Conservation (phyloP, 2,888 invertebrate species). For the Epinotia bilunana region DNA sequence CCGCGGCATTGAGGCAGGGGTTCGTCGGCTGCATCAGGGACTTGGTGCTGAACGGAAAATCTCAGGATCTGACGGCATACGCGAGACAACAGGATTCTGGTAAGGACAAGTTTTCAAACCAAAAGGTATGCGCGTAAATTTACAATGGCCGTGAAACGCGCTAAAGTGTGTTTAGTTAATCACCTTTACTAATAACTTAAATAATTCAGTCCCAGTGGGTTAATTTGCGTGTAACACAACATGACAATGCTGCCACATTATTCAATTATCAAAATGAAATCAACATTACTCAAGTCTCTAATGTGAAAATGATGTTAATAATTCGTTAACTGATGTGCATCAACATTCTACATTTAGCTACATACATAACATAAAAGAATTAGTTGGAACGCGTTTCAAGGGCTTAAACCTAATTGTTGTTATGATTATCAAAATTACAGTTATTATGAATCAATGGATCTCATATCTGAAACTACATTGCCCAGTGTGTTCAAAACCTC, state of each 20-base stretch:
- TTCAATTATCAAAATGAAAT: constrained; percentile 9
- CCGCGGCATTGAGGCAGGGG: constrained; percentile 93
- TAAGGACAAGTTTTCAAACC: constrained; percentile 64
- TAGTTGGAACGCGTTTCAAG: background rate
- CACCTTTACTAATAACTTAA: background rate
- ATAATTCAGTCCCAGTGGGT: background rate
- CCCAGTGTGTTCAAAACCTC: too few species aligned
- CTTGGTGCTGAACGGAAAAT: constrained; percentile 93
- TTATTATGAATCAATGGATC: background rate
- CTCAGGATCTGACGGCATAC: constrained; percentile 94
- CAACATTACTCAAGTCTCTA: background rate
- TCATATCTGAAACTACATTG: background rate
- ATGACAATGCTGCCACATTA: background rate
- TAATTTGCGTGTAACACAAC: background rate
- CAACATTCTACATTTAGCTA: background rate
- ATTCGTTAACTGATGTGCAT: background rate
- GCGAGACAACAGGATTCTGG: constrained; percentile 96
- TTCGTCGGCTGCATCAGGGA: constrained; percentile 98
- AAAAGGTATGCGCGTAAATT: background rate
- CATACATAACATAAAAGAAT: background rate
- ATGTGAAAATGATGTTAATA: background rate
- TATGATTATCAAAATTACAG: background rate
- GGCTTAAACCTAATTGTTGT: background rate
- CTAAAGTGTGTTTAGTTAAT: background rate
- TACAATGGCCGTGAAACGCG: background rate